Evolutionary conservation across 2,113 vertebrate species (phyloP).

Genomic region (human): DNA sequence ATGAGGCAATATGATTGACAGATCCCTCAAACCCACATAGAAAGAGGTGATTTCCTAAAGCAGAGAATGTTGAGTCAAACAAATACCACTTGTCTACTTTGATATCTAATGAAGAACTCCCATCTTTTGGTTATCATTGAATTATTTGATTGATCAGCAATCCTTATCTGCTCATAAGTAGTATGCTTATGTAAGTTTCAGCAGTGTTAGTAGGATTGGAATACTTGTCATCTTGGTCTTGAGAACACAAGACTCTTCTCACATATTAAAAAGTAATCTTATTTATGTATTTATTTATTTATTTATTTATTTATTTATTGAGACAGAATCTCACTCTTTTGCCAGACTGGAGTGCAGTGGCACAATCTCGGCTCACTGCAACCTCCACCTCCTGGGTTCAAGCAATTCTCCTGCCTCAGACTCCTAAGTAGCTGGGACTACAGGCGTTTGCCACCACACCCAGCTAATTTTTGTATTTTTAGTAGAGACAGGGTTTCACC

Average conservation of each 20-base stretch:
- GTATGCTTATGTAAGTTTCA: neutral
- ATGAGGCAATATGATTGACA: neutral
- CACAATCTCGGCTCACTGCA: no score
- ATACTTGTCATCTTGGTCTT: neutral
- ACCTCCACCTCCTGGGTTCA: no score
- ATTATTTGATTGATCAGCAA: neutral
- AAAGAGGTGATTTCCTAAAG: neutral
- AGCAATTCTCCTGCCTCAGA: no score
- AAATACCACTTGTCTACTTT: neutral
- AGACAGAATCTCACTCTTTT: no score
- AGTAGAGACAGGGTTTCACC: no score
- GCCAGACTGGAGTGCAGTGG: no score
- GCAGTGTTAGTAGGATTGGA: neutral
- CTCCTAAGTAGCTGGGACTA: no score
- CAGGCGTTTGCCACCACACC: no score
- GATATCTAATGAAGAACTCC: neutral
- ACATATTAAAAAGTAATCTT: neutral
- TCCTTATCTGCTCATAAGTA: neutral
- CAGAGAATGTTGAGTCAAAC: neutral
- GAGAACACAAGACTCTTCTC: neutral
- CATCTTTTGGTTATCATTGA: neutral
- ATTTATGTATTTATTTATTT: neutral
- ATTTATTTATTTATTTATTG: no score
- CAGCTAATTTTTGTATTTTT: no score
- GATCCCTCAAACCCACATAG: neutral